Conservation (phyloP, 2,113 vertebrate species). For the Mesocricetus auratus region DNA sequence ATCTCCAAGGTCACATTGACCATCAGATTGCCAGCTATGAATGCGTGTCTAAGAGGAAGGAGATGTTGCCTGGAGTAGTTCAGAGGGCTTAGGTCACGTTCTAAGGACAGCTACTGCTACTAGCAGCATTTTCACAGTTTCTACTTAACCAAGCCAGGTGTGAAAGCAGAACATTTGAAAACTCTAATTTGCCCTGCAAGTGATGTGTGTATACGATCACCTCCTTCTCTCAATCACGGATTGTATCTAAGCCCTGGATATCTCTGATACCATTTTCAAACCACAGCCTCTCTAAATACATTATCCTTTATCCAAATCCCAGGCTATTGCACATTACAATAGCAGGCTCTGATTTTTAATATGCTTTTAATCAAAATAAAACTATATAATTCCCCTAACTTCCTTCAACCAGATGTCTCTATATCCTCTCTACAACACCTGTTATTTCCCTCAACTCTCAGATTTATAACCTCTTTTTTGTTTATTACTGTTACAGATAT, state of each 20-base stretch:
- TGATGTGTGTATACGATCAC: neutral
- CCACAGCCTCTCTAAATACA: neutral
- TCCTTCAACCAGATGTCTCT: neutral
- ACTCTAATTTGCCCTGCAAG: neutral
- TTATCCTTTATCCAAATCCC: neutral
- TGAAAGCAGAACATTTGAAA: neutral
- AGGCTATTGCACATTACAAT: neutral
- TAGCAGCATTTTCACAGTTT: neutral
- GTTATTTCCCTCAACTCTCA: neutral
- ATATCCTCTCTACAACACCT: neutral
- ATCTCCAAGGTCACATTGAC: neutral
- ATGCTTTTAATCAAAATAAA: conserved; percentile 55
- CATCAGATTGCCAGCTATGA: neutral
- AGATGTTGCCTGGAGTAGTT: neutral
- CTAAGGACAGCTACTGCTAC: neutral
- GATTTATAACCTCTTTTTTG: too few species aligned
- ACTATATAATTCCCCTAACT: neutral
- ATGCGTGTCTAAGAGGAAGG: neutral
- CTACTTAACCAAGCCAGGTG: neutral
- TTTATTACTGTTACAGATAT: neutral
- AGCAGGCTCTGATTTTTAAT: neutral
- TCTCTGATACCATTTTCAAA: neutral
- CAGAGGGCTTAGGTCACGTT: neutral
- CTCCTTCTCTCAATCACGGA: neutral
- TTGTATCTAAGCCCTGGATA: neutral